phyloP scores from a whole-genome alignment of 2,888 invertebrate genomes.

The Eupithecia inturbata region DNA sequence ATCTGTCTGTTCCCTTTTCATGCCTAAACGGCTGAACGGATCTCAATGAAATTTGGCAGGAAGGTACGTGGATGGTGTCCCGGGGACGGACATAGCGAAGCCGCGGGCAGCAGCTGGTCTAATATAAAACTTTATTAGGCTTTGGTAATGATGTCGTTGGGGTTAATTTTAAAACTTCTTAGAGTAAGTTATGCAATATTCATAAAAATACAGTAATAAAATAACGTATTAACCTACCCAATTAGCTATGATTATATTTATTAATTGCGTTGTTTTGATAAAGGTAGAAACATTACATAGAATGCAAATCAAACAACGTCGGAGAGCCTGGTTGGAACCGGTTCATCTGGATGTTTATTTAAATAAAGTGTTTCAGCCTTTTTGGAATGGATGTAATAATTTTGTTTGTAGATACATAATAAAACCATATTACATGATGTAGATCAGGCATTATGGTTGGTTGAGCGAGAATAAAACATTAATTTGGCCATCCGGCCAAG shows the following conservation, averaged over 20 bases:
- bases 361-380: background rate
- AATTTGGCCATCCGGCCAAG: too few relatives aligned
- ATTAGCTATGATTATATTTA: background rate
- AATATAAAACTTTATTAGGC: too few relatives aligned
- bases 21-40: too few relatives aligned
- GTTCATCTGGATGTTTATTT: background rate
- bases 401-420: background rate
- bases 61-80: too few relatives aligned
- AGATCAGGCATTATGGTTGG: too few relatives aligned
- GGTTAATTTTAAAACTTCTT: background rate
- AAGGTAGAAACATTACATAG: background rate
- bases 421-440: background rate
- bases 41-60: too few relatives aligned
- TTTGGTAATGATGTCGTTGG: background rate
- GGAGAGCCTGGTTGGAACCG: background rate
- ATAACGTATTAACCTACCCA: background rate
- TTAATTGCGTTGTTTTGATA: conserved; percentile 3
- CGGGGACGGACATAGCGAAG: too few relatives aligned
- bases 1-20: too few relatives aligned
- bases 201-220: background rate
- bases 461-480: too few relatives aligned
- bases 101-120: too few relatives aligned
- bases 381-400: background rate
- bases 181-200: background rate
- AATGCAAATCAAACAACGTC: background rate